A percentile compares a stretch with the other conserved stretches of the same genome.
Conservation (phyloP, 2,888 invertebrate genomes). For the Hydrotaea cyrtoneurina region DNA sequence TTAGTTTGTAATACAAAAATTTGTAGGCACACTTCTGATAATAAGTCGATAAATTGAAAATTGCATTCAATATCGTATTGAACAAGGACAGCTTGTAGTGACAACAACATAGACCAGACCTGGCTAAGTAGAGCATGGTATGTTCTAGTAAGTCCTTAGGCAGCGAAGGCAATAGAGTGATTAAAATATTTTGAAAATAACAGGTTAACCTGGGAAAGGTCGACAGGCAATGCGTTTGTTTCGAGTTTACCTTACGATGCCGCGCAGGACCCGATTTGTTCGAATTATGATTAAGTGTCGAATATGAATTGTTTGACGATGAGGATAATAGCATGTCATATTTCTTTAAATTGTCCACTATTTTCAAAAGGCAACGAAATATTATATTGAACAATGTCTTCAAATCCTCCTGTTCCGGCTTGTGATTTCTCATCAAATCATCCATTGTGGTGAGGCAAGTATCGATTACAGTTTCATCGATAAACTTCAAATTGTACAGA, state of each 20-base stretch:
- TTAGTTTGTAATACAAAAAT: conserved; percentile 76
- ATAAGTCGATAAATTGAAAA: conserved; percentile 69
- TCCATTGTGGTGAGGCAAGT: conserved; percentile 74
- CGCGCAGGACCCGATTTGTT: conserved; percentile 62
- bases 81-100: conserved; percentile 75
- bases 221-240: conserved; percentile 73
- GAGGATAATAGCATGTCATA: conserved; percentile 70
- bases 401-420: conserved; percentile 46
- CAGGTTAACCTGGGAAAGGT: conserved; percentile 73
- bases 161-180: conserved; percentile 73
- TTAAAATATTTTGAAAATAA: conserved; percentile 77
- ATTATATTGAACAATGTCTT: conserved; percentile 51
- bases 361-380: conserved; percentile 73
- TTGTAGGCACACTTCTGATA: conserved; percentile 77
- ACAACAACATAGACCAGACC: conserved; percentile 78
- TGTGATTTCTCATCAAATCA: conserved; percentile 66
- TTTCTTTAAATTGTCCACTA: conserved; percentile 75
- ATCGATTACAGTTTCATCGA: conserved; percentile 74
- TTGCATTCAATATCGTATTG: conserved; percentile 72
- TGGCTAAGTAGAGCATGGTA: conserved; percentile 74
- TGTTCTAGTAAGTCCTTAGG: conserved; percentile 73
- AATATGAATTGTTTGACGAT: conserved; percentile 34
- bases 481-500: conserved; percentile 69
- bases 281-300: conserved; percentile 16
- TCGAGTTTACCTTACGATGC: conserved; percentile 68